Percentiles rank a stretch among this genome's conserved stretches.
These are phyloP conservation scores for Lysandra coridon DNA, from an alignment of 2,888 invertebrate genomes.

Conservation along the genomic window DNA sequence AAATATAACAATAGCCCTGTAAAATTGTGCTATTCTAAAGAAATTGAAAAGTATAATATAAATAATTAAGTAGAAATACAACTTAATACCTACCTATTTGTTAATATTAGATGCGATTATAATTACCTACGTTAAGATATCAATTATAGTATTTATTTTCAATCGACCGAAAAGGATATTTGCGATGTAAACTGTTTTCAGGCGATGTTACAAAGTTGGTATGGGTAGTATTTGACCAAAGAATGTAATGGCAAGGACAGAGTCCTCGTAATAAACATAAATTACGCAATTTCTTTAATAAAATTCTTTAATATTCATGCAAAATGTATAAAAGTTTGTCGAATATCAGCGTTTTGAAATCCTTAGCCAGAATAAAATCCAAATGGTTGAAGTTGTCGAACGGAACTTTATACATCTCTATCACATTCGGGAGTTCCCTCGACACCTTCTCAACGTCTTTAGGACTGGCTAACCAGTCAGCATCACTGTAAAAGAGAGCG, in stretches of 20 bases:
- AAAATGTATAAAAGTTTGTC: constrained; percentile 40
- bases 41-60: too few species aligned
- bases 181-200: neutral
- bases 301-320: neutral
- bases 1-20: too few species aligned
- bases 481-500: constrained; percentile 63
- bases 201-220: neutral
- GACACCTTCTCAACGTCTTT: constrained; percentile 79
- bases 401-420: constrained; percentile 79
- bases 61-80: too few species aligned
- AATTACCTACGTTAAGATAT: too few species aligned
- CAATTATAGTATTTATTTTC: too few species aligned
- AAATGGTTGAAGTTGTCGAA: constrained; percentile 68
- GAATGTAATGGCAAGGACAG: neutral
- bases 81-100: too few species aligned
- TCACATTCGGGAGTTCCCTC: constrained; percentile 71
- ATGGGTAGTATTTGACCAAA: neutral
- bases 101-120: too few species aligned
- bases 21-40: too few species aligned
- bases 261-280: neutral
- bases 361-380: constrained; percentile 62
- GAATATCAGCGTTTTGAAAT: constrained; percentile 54
- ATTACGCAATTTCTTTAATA: neutral
- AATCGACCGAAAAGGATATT: too few species aligned
- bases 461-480: constrained; percentile 83